Evolutionary conservation across 2,113 vertebrate genomes (phyloP).

Genomic region (Morphnarchus princeps): DNA sequence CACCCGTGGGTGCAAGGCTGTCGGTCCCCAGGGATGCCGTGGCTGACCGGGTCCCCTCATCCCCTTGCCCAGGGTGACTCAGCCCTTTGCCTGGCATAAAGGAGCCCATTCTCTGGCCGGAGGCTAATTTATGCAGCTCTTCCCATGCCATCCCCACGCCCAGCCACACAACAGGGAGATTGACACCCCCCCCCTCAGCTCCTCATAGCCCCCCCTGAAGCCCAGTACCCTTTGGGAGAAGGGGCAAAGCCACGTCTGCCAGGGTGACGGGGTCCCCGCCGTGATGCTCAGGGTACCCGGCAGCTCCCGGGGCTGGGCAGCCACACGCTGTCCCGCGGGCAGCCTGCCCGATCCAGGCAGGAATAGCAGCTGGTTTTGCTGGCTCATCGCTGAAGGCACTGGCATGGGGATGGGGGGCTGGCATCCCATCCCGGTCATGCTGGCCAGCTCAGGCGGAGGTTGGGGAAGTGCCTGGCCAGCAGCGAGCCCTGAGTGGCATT

Average conservation of each 20-base stretch:
- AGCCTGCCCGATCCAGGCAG: neutral
- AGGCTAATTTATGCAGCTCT: neutral
- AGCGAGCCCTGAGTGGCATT: neutral
- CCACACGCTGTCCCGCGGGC: neutral
- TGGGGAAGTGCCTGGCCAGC: neutral
- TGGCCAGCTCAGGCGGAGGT: neutral
- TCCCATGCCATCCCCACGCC: neutral
- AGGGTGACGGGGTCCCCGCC: rapidly evolving
- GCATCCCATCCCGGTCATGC: rapidly evolving
- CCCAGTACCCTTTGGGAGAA: neutral
- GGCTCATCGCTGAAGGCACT: neutral
- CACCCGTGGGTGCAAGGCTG: neutral
- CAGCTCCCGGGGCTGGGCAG: neutral
- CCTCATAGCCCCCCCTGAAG: neutral
- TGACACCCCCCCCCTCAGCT: neutral
- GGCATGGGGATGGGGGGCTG: neutral
- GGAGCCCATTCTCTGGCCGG: neutral
- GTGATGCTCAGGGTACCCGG: rapidly evolving
- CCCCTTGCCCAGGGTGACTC: neutral
- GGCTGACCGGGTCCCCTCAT: neutral
- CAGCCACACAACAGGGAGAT: neutral
- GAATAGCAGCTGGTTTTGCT: neutral
- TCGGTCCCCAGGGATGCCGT: neutral
- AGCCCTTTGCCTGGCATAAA: neutral
- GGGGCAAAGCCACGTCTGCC: rapidly evolving